Evolutionary conservation across 92 coral and sea anemone species (phyloP), one percentile per base, ranked within the genome.

Genomic region (Chrysogorgia sp.): DNA sequence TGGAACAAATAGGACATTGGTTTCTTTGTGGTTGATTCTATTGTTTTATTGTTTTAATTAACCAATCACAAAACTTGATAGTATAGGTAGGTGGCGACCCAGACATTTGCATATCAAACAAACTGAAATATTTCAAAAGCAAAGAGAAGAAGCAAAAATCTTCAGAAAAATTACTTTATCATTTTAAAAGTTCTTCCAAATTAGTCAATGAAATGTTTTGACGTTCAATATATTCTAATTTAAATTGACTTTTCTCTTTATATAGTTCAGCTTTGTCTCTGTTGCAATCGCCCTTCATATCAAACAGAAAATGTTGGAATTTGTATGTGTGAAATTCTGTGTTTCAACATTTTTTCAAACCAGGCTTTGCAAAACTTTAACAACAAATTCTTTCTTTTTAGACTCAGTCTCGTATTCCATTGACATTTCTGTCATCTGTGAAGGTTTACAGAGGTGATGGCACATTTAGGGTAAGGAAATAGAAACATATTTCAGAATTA

Each of bases 401-500:
- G 79, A 72, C 79, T 2, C 40, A 23, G 3, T 52, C 79, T 10
- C 49, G 31, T 28, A 55, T 56, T 23, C 79, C 78, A 12, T 29
- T 65, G 48, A 67, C 68, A 32, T 90, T 84, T 22, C 74, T 89
- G 35, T 88, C 82, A 61, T 86, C 86, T 24, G 85, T 93, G 41
- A 93, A 93, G 61, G 74, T 93, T 30, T 91, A 85, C 71, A 82
- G 91, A 34, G 90, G 90, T 15, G 93, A 93, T 67, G 85, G 86
- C 50, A 91, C 98, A 1, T 93, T 93, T 26, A 88, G 92, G 93
- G 98, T 93, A 60, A 40, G 70, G 2, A 1, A 29, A 10, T 63
- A 21, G 10, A 5, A 35, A 14, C 7, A 20, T 4, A 13, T 35
- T 63, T 31, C n/a, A 10, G 17, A 35, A 31, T 14, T 63, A 19